Evolutionary conservation across 2,888 invertebrate genomes (phyloP).

Genomic region (Ephialtes manifestator): DNA sequence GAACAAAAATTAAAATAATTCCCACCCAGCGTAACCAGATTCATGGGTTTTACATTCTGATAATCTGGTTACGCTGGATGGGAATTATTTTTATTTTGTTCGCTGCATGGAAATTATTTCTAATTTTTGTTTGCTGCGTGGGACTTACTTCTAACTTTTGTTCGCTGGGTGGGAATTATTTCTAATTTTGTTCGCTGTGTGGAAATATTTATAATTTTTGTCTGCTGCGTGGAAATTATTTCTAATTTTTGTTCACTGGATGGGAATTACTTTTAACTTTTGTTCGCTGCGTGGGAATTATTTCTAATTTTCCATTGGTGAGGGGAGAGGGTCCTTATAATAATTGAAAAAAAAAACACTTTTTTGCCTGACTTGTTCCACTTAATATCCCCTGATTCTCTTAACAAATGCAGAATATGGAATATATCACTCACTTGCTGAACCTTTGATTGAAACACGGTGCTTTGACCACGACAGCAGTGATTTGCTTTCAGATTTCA

Average conservation of each 20-base stretch:
- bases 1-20: background rate
- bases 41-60: background rate
- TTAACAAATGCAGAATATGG: slow-evolving; percentile 1
- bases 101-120: too few relatives aligned
- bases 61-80: background rate
- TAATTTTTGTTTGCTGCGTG: too few relatives aligned
- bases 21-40: background rate
- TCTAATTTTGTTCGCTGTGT: too few relatives aligned
- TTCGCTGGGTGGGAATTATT: too few relatives aligned
- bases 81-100: too few relatives aligned
- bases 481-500: slow-evolving; percentile 37
- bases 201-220: too few relatives aligned
- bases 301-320: too few relatives aligned
- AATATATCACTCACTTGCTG: slow-evolving; percentile 38
- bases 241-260: too few relatives aligned
- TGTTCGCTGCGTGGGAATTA: too few relatives aligned
- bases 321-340: background rate
- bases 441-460: slow-evolving; percentile 42
- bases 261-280: too few relatives aligned
- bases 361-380: background rate
- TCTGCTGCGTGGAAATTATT: too few relatives aligned
- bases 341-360: slow-evolving; percentile 1
- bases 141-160: too few relatives aligned
- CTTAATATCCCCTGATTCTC: background rate
- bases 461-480: slow-evolving; percentile 35